These are phyloP conservation scores for Stratiomys singularior DNA, from an alignment of 2,888 invertebrate species.

Conservation along the genomic window DNA sequence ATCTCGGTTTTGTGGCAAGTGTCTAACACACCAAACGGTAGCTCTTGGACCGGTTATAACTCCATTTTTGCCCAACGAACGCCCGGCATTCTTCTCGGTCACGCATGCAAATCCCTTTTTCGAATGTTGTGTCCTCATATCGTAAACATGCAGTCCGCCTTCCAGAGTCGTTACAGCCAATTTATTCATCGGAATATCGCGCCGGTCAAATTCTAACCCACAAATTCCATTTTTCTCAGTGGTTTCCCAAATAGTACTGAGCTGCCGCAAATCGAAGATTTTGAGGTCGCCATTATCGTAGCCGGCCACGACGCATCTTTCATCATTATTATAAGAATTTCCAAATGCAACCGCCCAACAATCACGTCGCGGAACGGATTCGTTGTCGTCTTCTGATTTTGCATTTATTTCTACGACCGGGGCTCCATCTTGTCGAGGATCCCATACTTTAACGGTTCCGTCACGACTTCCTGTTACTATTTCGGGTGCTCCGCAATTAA, in stretches of 20 bases:
- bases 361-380: slow-evolving; percentile 73
- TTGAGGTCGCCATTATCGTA: slow-evolving; percentile 97
- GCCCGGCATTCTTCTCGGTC: slow-evolving; percentile 64
- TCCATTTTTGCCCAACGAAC: slow-evolving; percentile 64
- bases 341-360: slow-evolving; percentile 96
- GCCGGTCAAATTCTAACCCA: slow-evolving; percentile 88
- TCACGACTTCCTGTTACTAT: slow-evolving; percentile 94
- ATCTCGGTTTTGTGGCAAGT: slow-evolving; percentile 94
- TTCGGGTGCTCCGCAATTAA: slow-evolving; percentile 93
- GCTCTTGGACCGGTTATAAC: slow-evolving; percentile 74
- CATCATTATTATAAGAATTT: slow-evolving; percentile 86
- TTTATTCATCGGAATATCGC: slow-evolving; percentile 96
- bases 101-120: slow-evolving; percentile 84
- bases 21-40: slow-evolving; percentile 89
- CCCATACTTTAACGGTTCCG: slow-evolving; percentile 96
- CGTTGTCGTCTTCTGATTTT: slow-evolving; percentile 51
- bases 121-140: slow-evolving; percentile 87
- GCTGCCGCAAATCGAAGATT: slow-evolving; percentile 87
- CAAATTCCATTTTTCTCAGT: slow-evolving; percentile 94
- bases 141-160: slow-evolving; percentile 89
- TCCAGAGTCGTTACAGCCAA: slow-evolving; percentile 90
- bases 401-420: slow-evolving; percentile 86
- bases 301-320: slow-evolving; percentile 88
- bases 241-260: slow-evolving; percentile 89
- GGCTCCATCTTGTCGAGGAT: slow-evolving; percentile 85